Conservation (phyloP, 2,888 invertebrate genomes). For the Drosophila crucigera region DNA sequence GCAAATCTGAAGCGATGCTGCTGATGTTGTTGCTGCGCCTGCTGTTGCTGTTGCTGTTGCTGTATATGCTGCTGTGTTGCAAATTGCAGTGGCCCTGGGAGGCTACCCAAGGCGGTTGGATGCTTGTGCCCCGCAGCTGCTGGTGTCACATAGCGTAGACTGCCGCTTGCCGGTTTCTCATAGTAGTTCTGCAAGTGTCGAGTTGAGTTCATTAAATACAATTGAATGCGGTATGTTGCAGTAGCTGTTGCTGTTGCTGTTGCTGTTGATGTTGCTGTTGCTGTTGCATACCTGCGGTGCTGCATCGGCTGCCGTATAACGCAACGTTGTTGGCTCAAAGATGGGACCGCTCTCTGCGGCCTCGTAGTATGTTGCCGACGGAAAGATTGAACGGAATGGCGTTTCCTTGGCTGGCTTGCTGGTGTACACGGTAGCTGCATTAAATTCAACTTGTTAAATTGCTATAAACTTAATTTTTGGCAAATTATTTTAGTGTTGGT, state of each 20-base stretch:
- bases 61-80: conserved; percentile 20
- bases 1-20: conserved; percentile 66
- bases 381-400: conserved; percentile 74
- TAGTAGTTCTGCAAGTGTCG: conserved; percentile 57
- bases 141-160: conserved; percentile 62
- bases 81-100: conserved; percentile 50
- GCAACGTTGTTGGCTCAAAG: conserved; percentile 72
- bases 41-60: conserved; percentile 21
- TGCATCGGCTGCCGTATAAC: conserved; percentile 77
- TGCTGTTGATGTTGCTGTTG: conserved; percentile 7
- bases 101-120: neutral
- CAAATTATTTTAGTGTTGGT: too few species aligned
- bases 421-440: conserved; percentile 24
- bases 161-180: conserved; percentile 44
- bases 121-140: conserved; percentile 47
- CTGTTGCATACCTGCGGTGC: conserved; percentile 69
- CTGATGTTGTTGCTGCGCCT: conserved; percentile 17
- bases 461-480: neutral
- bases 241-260: conserved; percentile 6
- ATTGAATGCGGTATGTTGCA: conserved; percentile 14
- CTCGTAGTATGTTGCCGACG: conserved; percentile 58
- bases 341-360: conserved; percentile 42
- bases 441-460: neutral
- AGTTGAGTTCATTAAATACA: conserved; percentile 51
- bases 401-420: conserved; percentile 64